These are phyloP conservation scores for Capreolus pygargus DNA, from an alignment of 2,113 vertebrate genomes.

Conservation along the genomic window DNA sequence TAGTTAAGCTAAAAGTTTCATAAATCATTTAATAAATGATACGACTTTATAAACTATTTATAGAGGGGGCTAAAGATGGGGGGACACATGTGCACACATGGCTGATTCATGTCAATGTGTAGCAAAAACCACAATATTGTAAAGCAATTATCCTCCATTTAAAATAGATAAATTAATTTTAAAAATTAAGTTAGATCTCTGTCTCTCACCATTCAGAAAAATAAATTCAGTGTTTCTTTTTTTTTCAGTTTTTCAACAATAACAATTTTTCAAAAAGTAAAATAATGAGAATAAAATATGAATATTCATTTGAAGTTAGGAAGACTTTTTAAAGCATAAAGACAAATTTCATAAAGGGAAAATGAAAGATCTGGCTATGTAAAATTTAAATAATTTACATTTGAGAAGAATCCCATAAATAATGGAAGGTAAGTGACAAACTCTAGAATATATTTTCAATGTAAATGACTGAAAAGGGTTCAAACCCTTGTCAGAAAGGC, in stretches of 20 bases:
- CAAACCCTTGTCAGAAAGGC: not conserved
- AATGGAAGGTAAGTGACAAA: not conserved
- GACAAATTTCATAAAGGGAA: not conserved
- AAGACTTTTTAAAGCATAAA: not conserved
- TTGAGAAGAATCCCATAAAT: not conserved
- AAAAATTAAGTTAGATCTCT: not conserved
- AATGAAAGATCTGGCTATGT: not conserved
- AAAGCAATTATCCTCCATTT: not conserved
- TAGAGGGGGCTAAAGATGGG: not conserved
- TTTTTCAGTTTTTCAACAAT: not conserved
- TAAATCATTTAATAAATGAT: not conserved
- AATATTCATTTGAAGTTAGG: not conserved
- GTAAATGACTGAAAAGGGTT: not conserved
- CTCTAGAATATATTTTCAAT: not conserved
- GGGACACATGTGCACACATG: not conserved
- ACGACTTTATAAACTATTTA: not conserved
- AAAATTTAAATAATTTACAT: not conserved
- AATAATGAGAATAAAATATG: not conserved
- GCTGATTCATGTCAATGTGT: not conserved
- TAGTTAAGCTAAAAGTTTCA: not conserved
- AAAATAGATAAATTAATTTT: not conserved
- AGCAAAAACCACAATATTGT: not conserved
- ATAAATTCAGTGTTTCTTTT: not conserved
- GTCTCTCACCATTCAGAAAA: not conserved
- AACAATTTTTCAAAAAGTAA: constrained; percentile 6